Percentiles rank a stretch among this genome's conserved stretches.
Conservation (phyloP, 2,888 invertebrate genomes). For the Diplolepis rosae region DNA sequence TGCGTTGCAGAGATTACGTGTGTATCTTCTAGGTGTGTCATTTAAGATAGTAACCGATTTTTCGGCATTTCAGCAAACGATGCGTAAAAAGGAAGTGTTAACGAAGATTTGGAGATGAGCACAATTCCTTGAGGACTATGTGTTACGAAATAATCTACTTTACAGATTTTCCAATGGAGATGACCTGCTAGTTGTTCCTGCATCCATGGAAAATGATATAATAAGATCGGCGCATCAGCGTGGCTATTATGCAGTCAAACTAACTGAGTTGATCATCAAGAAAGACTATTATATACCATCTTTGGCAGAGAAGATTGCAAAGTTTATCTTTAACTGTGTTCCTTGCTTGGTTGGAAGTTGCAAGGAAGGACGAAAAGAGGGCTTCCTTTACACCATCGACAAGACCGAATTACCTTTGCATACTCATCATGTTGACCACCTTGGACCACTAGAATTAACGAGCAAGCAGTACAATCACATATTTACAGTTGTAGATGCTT, state of each 20-base stretch:
- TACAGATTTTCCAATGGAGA: conserved; percentile 1
- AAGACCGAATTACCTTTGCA: background rate
- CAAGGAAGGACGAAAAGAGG: conserved; percentile 19
- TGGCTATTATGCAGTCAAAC: conserved; percentile 29
- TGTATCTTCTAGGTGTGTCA: conserved; percentile 30
- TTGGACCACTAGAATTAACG: conserved; percentile 16
- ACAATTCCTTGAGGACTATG: conserved; percentile 32
- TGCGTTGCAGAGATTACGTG: conserved; percentile 15
- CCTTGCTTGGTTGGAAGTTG: background rate
- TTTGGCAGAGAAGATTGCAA: conserved; percentile 5
- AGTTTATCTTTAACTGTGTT: conserved; percentile 24
- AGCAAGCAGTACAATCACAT: conserved; percentile 11
- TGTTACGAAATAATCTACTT: background rate
- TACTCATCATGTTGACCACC: conserved; percentile 30
- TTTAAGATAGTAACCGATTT: conserved; percentile 51
- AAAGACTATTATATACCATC: conserved; percentile 29
- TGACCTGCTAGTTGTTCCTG: conserved; percentile 27
- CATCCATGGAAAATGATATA: conserved; percentile 21
- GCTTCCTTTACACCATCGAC: background rate
- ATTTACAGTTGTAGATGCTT: background rate
- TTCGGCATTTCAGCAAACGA: conserved; percentile 39
- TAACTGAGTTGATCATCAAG: background rate
- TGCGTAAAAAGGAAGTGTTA: conserved; percentile 35
- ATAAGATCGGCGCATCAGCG: conserved; percentile 27
- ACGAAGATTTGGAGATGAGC: conserved; percentile 38